These are phyloP conservation scores for Lagopus leucura DNA, from an alignment of 2,113 vertebrate species.

Conservation along the genomic window DNA sequence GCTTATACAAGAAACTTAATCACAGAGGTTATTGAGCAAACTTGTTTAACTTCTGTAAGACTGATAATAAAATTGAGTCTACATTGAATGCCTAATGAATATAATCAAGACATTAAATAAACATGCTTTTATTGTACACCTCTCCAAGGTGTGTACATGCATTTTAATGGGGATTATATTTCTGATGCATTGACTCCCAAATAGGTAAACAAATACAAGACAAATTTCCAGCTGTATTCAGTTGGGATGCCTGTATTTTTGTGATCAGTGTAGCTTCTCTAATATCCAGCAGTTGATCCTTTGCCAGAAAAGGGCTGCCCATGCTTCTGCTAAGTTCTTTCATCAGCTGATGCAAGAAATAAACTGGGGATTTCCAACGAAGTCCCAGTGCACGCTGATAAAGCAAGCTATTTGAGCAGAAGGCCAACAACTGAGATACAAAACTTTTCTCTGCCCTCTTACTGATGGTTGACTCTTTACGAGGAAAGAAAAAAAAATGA, in stretches of 20 bases:
- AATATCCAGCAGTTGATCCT: not conserved
- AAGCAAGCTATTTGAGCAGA: not conserved
- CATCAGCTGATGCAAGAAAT: not conserved
- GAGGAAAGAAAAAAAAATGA: not conserved
- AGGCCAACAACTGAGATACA: not conserved
- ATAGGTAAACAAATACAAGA: not conserved
- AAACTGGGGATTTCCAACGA: not conserved
- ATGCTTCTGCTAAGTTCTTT: not conserved
- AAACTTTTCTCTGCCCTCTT: not conserved
- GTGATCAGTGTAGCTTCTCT: not conserved
- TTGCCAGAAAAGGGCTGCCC: not conserved
- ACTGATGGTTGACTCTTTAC: not conserved
- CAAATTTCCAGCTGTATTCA: not conserved
- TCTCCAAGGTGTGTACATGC: not conserved
- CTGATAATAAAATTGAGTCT: not conserved
- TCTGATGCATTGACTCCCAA: not conserved
- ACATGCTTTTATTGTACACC: not conserved
- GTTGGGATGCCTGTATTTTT: not conserved
- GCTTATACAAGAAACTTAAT: not conserved
- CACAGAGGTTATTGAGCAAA: not conserved
- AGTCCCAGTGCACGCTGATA: not conserved
- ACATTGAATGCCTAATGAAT: not conserved
- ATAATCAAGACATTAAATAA: not conserved
- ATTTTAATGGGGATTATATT: not conserved
- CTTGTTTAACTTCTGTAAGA: not conserved